Percentiles rank a stretch among this genome's conserved stretches.
These are phyloP conservation scores for Heptranchias perlo DNA, from an alignment of 2,113 vertebrate genomes.

Conservation along the genomic window DNA sequence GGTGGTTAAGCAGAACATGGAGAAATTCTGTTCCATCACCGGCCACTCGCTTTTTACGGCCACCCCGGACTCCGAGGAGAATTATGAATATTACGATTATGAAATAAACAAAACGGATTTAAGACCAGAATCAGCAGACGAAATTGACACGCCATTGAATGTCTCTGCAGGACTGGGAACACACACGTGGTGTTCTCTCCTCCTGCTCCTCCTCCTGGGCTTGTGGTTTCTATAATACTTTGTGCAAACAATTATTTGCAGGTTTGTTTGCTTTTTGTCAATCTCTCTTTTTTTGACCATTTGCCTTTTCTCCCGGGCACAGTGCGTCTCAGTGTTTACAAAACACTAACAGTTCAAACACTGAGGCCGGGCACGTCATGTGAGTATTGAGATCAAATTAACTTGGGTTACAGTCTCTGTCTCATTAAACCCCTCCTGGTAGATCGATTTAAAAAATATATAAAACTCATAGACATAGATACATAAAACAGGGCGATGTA, in stretches of 20 bases:
- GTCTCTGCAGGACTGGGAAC: neutral
- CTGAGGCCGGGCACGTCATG: neutral
- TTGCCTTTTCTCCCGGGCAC: neutral
- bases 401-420: neutral
- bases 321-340: neutral
- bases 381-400: neutral
- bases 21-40: constrained; percentile 58
- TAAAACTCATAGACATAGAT: neutral
- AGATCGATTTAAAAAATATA: neutral
- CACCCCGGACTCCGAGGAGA: constrained; percentile 53
- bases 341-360: neutral
- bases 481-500: neutral
- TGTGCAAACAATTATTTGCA: constrained; percentile 29
- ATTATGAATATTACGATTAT: constrained; percentile 20
- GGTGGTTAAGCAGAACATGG: constrained; percentile 71
- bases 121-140: neutral
- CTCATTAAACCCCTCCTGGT: neutral
- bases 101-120: constrained; percentile 24
- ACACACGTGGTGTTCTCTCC: neutral
- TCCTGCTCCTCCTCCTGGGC: constrained; percentile 42
- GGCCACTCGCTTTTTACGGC: constrained; percentile 49
- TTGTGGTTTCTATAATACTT: neutral
- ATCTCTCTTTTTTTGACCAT: neutral
- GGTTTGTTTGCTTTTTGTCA: neutral
- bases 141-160: constrained; percentile 7